phyloP scores from a whole-genome alignment of 2,888 invertebrate genomes.

The Amphipyra berbera region DNA sequence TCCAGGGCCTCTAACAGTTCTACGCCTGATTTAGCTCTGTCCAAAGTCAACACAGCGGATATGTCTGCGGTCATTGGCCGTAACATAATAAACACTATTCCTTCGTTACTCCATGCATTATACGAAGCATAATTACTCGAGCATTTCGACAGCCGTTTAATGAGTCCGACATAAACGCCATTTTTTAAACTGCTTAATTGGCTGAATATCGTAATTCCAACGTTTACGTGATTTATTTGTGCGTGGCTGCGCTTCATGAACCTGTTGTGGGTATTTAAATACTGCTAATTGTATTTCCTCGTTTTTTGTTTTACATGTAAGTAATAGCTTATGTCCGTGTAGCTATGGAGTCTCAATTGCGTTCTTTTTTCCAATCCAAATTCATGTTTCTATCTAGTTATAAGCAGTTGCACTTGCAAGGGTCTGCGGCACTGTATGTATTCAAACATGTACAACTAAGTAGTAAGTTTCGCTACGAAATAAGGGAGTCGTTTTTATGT shows the following conservation, averaged over 20 bases:
- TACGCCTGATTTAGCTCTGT: too few relatives aligned
- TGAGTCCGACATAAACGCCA: constrained; percentile 16
- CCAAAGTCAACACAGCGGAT: too few relatives aligned
- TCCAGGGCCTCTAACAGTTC: too few relatives aligned
- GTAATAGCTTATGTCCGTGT: constrained; percentile 24
- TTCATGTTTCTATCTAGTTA: background rate
- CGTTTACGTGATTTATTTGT: constrained; percentile 21
- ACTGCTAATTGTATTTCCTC: constrained; percentile 30
- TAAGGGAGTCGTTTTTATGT: too few relatives aligned
- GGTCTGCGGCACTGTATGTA: too few relatives aligned
- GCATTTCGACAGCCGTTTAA: constrained; percentile 38
- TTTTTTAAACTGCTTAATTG: constrained; percentile 38
- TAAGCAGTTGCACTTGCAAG: too few relatives aligned
- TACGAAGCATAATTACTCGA: constrained; percentile 12
- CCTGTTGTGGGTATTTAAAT: constrained; percentile 6
- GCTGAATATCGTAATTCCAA: constrained; percentile 31
- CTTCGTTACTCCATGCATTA: background rate
- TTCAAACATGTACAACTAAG: too few relatives aligned
- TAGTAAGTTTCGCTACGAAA: too few relatives aligned
- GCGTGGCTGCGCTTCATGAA: constrained; percentile 11
- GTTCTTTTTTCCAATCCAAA: background rate
- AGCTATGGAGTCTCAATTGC: background rate
- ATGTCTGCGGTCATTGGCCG: too few relatives aligned
- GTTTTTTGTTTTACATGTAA: constrained; percentile 18
- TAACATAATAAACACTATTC: constrained; percentile 1